phyloP scores from a whole-genome alignment of 2,113 vertebrate species.

The human region DNA sequence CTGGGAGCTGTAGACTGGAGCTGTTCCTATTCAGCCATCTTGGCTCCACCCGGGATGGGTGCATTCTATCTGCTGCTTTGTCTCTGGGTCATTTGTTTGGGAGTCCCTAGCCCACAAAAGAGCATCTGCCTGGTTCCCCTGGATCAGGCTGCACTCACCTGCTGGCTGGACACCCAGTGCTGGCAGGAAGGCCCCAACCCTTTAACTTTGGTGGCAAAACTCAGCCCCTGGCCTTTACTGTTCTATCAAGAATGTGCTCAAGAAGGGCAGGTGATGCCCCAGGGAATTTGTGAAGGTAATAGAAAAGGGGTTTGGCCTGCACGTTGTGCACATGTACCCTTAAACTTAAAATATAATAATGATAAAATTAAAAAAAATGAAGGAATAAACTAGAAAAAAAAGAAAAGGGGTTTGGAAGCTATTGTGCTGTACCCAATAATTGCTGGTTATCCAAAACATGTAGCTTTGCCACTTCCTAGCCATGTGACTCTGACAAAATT shows the following conservation, averaged over 20 bases:
- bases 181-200: background rate
- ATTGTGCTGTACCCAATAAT: accelerated
- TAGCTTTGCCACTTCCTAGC: background rate
- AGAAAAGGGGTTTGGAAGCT: background rate
- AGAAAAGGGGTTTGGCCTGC: background rate
- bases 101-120: background rate
- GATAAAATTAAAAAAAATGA: too few species aligned
- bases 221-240: too few species aligned
- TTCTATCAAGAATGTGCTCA: too few species aligned
- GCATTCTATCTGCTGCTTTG: background rate
- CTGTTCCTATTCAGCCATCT: too few species aligned
- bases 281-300: background rate
- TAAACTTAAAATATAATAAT: too few species aligned
- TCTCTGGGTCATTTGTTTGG: background rate
- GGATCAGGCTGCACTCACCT: background rate
- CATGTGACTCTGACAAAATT: background rate
- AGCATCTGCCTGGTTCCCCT: background rate
- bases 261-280: accelerated
- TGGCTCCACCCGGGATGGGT: background rate
- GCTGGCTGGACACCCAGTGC: background rate
- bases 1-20: too few species aligned
- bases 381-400: too few species aligned
- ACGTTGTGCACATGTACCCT: too few species aligned
- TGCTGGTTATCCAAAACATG: too few species aligned
- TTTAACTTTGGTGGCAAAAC: background rate